Percentiles rank a stretch among this genome's conserved stretches.
phyloP scores from a whole-genome alignment of 2,888 invertebrate genomes.

The Pinctada fucata region DNA sequence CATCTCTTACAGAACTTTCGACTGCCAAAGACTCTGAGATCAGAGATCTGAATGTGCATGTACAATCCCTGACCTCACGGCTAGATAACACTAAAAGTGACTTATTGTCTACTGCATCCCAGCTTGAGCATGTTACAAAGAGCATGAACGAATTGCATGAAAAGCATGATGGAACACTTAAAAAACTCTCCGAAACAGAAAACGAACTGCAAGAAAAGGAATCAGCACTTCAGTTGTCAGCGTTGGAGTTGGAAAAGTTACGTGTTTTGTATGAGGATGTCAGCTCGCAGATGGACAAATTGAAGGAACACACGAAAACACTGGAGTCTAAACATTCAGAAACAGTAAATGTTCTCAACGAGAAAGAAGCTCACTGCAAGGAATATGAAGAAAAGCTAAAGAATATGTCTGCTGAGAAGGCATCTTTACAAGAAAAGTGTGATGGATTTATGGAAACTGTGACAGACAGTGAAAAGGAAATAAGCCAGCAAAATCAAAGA shows the following conservation, averaged over 20 bases:
- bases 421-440: no score
- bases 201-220: conserved; percentile 40
- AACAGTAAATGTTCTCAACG: no score
- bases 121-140: conserved; percentile 32
- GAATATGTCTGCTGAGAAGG: no score
- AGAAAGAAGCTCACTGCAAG: no score
- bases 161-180: conserved; percentile 14
- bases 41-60: conserved; percentile 24
- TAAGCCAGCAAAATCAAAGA: conserved; percentile 13
- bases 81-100: conserved; percentile 29
- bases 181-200: conserved; percentile 4
- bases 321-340: no score
- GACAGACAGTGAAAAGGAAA: neutral
- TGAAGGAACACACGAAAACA: no score
- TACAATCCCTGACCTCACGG: conserved; percentile 32
- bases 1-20: conserved; percentile 24
- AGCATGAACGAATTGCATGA: conserved; percentile 30
- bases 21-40: conserved; percentile 23
- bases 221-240: conserved; percentile 19
- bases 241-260: neutral
- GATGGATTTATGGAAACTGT: no score
- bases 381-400: no score
- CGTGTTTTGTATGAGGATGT: no score
- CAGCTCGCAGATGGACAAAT: no score
- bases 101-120: conserved; percentile 18